These are phyloP conservation scores for Anser brachyrhynchus DNA, from an alignment of 2,113 vertebrate genomes.

Conservation along the genomic window DNA sequence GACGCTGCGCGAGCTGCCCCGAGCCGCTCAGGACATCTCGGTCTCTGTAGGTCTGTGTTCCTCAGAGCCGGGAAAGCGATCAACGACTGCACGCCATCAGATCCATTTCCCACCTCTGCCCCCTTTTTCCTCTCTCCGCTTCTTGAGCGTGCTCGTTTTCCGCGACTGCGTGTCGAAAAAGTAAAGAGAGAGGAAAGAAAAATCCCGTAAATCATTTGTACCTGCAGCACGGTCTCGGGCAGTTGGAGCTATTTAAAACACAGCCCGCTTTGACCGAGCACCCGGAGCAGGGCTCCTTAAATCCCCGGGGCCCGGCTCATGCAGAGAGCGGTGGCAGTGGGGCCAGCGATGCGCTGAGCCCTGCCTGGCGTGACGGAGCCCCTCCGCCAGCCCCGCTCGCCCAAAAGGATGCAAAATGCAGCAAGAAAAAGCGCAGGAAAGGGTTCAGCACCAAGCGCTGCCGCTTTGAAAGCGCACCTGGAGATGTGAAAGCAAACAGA, in stretches of 20 bases:
- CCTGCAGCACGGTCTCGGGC: neutral
- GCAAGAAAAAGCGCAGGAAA: neutral
- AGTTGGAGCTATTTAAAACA: neutral
- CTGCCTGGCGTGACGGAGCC: too few relatives aligned
- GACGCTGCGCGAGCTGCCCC: accelerated
- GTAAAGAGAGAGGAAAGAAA: neutral
- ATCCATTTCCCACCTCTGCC: neutral
- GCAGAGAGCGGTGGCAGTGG: too few relatives aligned
- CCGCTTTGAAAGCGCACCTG: constrained; percentile 44
- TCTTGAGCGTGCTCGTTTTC: neutral
- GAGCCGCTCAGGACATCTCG: accelerated
- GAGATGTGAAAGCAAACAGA: constrained; percentile 4
- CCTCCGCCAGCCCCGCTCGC: neutral
- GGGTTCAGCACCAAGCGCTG: neutral
- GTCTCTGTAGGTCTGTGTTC: neutral
- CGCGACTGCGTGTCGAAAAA: neutral
- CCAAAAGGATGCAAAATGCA: neutral
- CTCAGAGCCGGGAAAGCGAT: neutral
- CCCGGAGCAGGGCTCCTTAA: neutral
- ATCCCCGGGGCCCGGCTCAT: neutral
- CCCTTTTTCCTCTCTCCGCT: neutral
- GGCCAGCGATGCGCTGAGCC: neutral
- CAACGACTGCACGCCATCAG: neutral
- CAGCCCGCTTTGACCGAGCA: neutral
- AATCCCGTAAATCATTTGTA: neutral